These are phyloP conservation scores for Tokudaia muenninki DNA, from an alignment of 2,797 vertebrate genomes.

Conservation along the genomic window DNA sequence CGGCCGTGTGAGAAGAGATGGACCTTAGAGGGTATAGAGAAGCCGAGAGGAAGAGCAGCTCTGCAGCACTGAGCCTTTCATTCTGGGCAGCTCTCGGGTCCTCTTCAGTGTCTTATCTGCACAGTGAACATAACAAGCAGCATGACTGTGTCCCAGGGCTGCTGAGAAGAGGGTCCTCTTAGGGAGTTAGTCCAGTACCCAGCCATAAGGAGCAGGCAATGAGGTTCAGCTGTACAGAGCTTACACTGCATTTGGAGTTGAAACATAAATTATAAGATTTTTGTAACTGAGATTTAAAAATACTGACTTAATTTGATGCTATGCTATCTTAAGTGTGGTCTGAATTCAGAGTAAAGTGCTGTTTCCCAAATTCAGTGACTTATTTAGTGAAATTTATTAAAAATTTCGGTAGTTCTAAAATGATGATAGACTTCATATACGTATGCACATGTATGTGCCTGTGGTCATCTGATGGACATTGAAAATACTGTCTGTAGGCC, in stretches of 20 bases:
- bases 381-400: neutral
- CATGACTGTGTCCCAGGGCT: neutral
- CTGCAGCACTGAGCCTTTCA: neutral
- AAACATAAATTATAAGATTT: neutral
- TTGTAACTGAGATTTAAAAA: slow-evolving; percentile 46
- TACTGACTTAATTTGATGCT: slow-evolving; percentile 5
- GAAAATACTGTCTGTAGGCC: neutral
- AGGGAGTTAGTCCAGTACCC: neutral
- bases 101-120: neutral
- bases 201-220: neutral
- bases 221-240: neutral
- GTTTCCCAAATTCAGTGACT: slow-evolving; percentile 2
- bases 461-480: neutral
- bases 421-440: neutral
- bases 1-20: neutral
- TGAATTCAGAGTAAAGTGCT: slow-evolving; percentile 37
- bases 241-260: slow-evolving; percentile 26
- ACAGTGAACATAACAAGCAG: neutral
- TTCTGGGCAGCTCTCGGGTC: neutral
- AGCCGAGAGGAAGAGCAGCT: neutral
- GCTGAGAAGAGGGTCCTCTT: neutral
- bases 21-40: neutral
- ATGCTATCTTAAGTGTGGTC: slow-evolving; percentile 5
- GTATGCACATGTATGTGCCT: neutral
- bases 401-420: neutral